Evolutionary conservation across 2,797 vertebrate genomes (phyloP).

Genomic region (Molossus alvarezi): DNA sequence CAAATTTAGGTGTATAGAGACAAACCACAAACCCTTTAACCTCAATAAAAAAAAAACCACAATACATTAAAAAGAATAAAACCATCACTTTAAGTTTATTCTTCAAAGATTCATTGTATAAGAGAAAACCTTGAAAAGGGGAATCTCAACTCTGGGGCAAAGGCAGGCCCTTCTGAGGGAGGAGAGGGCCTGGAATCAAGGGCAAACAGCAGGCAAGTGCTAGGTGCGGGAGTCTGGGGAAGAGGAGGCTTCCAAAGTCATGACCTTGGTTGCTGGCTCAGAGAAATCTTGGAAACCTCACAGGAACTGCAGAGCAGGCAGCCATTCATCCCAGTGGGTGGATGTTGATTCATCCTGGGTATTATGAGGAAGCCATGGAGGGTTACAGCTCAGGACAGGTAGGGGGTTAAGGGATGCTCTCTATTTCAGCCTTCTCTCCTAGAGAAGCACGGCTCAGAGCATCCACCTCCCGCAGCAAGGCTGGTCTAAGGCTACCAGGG

Average conservation of each 20-base stretch:
- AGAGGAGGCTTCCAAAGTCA: background rate
- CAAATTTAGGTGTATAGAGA: background rate
- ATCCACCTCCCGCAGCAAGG: no score
- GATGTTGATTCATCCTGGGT: background rate
- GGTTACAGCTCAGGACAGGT: no score
- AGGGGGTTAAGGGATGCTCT: no score
- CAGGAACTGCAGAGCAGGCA: background rate
- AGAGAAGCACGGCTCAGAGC: no score
- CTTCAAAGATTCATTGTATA: background rate
- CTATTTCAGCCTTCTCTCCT: no score
- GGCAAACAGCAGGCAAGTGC: background rate
- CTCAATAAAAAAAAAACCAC: background rate
- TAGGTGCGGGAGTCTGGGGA: background rate
- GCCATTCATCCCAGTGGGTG: background rate
- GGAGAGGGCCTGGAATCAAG: background rate
- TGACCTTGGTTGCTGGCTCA: background rate
- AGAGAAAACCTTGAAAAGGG: background rate
- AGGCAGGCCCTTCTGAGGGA: background rate
- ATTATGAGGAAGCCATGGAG: background rate
- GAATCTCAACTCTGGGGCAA: slow-evolving; percentile 40
- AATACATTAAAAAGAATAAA: background rate
- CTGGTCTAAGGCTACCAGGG: background rate
- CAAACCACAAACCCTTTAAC: background rate
- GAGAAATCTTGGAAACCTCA: slow-evolving; percentile 21
- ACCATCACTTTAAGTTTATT: slow-evolving; percentile 63